Evolutionary conservation across 1,140 invertebrate genomes (phyloP).

Genomic region (Drosophila truncata): DNA sequence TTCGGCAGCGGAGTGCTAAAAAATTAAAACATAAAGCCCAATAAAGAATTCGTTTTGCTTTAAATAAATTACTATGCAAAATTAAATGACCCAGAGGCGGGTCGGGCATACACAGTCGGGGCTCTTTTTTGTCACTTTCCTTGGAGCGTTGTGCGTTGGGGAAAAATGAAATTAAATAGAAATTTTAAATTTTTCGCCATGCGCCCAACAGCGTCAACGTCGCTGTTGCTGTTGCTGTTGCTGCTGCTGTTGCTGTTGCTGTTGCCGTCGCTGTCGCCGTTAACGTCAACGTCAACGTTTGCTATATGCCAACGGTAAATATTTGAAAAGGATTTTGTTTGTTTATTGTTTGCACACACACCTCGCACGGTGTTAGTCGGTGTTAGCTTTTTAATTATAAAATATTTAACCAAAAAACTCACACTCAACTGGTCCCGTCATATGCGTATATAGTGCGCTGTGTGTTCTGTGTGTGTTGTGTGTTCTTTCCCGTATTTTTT

Average conservation of each 20-base stretch:
- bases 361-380: conserved; percentile 83
- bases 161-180: conserved; percentile 71
- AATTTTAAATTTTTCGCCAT: conserved; percentile 68
- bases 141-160: conserved; percentile 26
- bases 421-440: conserved; percentile 67
- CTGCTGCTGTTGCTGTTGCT: conserved; percentile 30
- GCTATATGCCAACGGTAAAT: conserved; percentile 84
- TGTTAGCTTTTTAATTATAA: conserved; percentile 85
- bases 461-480: conserved; percentile 2
- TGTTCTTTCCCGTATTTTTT: conserved; percentile 33
- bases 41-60: conserved; percentile 59
- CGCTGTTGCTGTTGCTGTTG: conserved; percentile 24
- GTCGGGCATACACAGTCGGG: conserved; percentile 30
- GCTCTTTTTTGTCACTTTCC: conserved; percentile 36
- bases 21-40: conserved; percentile 79
- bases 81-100: conserved; percentile 82
- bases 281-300: conserved; percentile 50
- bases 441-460: conserved; percentile 3
- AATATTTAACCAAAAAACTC: conserved; percentile 85
- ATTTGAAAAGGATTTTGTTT: conserved; percentile 85
- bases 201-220: conserved; percentile 30
- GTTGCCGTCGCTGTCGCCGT: conserved; percentile 20
- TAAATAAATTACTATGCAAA: conserved; percentile 84
- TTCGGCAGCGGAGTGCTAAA: conserved; percentile 57
- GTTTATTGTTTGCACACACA: conserved; percentile 85